phyloP scores from a whole-genome alignment of 2,888 invertebrate genomes.

The Camponotus fellah region DNA sequence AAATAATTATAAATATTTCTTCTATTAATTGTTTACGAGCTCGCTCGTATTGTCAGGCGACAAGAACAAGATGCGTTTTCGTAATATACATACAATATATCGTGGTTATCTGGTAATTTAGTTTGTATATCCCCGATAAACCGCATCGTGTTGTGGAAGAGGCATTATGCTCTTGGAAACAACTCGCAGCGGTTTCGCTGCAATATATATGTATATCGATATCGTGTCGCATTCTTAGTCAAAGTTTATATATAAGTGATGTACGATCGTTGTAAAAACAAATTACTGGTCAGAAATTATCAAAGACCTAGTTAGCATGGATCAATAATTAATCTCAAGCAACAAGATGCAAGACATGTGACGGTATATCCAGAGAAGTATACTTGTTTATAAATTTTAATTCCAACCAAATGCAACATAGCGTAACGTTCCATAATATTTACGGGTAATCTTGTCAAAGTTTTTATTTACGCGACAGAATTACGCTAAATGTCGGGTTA shows the following conservation, averaged over 20 bases:
- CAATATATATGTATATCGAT: neutral
- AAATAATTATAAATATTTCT: neutral
- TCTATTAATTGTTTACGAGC: slow-evolving; percentile 25
- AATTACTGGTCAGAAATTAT: slow-evolving; percentile 27
- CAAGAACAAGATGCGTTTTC: neutral
- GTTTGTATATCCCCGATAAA: slow-evolving; percentile 34
- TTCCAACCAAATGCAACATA: neutral
- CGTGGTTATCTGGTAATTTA: slow-evolving; percentile 20
- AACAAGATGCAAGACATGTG: neutral
- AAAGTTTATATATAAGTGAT: slow-evolving; percentile 18
- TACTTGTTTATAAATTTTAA: slow-evolving; percentile 28
- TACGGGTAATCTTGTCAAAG: neutral
- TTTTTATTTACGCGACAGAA: neutral
- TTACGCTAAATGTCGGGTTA: neutral
- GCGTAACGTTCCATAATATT: neutral
- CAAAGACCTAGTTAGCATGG: neutral
- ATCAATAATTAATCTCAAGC: slow-evolving; percentile 34
- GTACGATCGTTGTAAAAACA: slow-evolving; percentile 13
- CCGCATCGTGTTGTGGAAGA: slow-evolving; percentile 21
- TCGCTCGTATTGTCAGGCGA: neutral
- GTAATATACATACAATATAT: slow-evolving; percentile 2
- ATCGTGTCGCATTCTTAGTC: neutral
- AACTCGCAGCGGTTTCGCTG: neutral
- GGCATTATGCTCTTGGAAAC: slow-evolving; percentile 38
- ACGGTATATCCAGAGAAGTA: neutral